phyloP scores from a whole-genome alignment of 2,888 invertebrate species.

The Hydrotaea cyrtoneurina region DNA sequence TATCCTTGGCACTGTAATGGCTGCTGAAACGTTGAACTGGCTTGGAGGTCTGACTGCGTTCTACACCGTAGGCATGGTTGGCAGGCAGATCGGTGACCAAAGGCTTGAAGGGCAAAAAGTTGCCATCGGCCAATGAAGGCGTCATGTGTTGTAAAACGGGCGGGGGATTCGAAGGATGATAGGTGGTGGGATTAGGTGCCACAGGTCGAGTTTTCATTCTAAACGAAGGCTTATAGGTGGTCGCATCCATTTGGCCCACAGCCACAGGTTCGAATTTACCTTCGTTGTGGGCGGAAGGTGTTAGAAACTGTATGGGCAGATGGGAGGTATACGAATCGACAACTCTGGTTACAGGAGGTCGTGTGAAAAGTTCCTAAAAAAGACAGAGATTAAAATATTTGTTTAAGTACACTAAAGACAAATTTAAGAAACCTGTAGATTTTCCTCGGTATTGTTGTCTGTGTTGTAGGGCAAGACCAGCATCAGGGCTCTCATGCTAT shows the following conservation, averaged over 20 bases:
- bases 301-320: conserved; percentile 75
- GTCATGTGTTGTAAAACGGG: conserved; percentile 72
- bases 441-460: conserved; percentile 78
- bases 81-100: conserved; percentile 66
- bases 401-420: not conserved
- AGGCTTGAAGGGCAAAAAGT: conserved; percentile 54
- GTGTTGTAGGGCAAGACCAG: conserved; percentile 80
- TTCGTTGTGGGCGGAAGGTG: conserved; percentile 73
- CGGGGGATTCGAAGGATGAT: conserved; percentile 73
- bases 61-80: conserved; percentile 53
- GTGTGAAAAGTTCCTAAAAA: conserved; percentile 78
- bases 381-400: not conserved
- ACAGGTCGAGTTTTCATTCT: conserved; percentile 71
- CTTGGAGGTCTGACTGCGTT: conserved; percentile 52
- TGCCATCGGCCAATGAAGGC: conserved; percentile 61
- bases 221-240: conserved; percentile 81
- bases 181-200: conserved; percentile 75
- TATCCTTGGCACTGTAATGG: conserved; percentile 80
- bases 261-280: conserved; percentile 74
- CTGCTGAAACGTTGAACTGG: conserved; percentile 78
- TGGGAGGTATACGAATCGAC: conserved; percentile 77
- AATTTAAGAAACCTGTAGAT: conserved; percentile 74
- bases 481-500: conserved; percentile 80
- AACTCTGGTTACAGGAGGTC: conserved; percentile 79
- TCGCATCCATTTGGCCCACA: conserved; percentile 77